A percentile compares a stretch with the other conserved stretches of the same genome.
phyloP scores from a whole-genome alignment of 2,113 vertebrate genomes.

The Rousettus leschenaultii region DNA sequence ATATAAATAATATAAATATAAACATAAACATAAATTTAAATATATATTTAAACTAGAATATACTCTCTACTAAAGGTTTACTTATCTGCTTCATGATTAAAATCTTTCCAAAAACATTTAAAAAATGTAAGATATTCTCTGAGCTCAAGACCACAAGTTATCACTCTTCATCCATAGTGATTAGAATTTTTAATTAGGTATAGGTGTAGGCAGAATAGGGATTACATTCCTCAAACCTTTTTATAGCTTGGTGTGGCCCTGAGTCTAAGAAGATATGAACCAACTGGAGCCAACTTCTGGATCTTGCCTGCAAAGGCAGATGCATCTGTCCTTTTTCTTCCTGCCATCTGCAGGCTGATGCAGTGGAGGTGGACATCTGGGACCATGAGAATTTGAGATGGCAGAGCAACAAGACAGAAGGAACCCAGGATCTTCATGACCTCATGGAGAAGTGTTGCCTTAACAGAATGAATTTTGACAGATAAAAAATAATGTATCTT shows the following conservation, averaged over 20 bases:
- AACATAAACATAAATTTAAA: too few species aligned
- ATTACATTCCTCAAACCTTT: not conserved
- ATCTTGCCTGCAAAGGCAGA: not conserved
- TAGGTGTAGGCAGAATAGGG: not conserved
- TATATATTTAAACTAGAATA: not conserved
- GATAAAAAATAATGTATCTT: not conserved
- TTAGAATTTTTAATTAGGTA: not conserved
- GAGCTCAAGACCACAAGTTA: not conserved
- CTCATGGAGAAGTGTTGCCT: not conserved
- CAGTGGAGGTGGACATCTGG: too few species aligned
- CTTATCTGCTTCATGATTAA: not conserved
- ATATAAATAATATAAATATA: too few species aligned
- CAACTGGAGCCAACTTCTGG: too few species aligned
- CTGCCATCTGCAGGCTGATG: not conserved
- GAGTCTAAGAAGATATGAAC: not conserved
- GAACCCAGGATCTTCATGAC: not conserved
- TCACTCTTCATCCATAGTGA: too few species aligned
- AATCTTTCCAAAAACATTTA: not conserved
- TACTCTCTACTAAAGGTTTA: not conserved
- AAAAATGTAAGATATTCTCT: not conserved
- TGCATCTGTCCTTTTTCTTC: fast-evolving
- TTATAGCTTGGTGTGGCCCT: not conserved
- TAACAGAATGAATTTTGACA: not conserved
- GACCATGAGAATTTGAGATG: too few species aligned
- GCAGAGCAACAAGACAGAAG: not conserved